phyloP scores from a whole-genome alignment of 2,888 invertebrate genomes.

The Dicranocentrus wangi region DNA sequence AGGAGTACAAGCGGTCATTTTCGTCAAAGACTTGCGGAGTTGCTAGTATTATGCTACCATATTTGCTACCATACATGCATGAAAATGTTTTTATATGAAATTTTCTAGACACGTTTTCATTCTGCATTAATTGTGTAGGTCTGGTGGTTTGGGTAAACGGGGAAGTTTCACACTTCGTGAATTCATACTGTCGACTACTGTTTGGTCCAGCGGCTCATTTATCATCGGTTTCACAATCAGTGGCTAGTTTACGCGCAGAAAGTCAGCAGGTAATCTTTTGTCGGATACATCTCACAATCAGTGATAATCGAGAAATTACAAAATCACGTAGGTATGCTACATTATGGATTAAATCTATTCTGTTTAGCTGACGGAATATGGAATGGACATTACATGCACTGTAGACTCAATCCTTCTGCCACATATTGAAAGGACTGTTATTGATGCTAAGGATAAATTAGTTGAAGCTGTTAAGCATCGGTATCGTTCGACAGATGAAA shows the following conservation, averaged over 20 bases:
- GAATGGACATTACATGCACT: constrained; percentile 93
- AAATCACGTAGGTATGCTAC: too few species aligned
- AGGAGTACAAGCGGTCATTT: constrained; percentile 87
- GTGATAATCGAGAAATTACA: too few species aligned
- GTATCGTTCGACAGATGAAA: constrained; percentile 82
- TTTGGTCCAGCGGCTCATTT: constrained; percentile 91
- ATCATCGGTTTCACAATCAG: constrained; percentile 89
- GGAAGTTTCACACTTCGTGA: constrained; percentile 86
- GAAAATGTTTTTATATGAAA: background rate
- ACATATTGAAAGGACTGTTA: constrained; percentile 84
- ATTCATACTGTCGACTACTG: constrained; percentile 89
- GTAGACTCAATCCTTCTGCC: constrained; percentile 88
- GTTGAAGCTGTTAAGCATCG: constrained; percentile 86
- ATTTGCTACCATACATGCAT: too few species aligned
- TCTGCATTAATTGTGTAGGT: constrained; percentile 76
- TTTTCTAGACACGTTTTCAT: too few species aligned
- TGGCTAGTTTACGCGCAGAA: constrained; percentile 85
- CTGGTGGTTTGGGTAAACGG: constrained; percentile 93
- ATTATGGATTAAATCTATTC: too few species aligned
- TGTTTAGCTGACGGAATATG: constrained; percentile 79
- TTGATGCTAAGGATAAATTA: constrained; percentile 86
- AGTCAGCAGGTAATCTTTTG: constrained; percentile 79
- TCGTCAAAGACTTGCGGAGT: constrained; percentile 84
- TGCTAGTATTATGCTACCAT: too few species aligned
- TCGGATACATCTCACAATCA: too few species aligned